Conservation (phyloP, 2,113 vertebrate genomes). For the Sminthopsis crassicaudata region DNA sequence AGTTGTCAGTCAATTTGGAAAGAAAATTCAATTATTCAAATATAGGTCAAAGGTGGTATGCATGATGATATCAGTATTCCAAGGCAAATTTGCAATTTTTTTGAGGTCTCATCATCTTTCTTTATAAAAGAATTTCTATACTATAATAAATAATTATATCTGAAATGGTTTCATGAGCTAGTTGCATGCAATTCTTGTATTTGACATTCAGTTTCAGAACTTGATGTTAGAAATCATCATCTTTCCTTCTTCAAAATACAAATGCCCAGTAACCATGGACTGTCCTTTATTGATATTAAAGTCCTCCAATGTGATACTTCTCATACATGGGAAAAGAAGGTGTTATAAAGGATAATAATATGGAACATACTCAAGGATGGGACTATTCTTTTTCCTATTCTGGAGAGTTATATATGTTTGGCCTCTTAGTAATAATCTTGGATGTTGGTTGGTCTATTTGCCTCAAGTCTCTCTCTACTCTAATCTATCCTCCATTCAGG, state of each 20-base stretch:
- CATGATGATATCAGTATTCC: neutral
- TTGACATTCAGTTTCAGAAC: too few relatives aligned
- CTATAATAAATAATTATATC: too few relatives aligned
- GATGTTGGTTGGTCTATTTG: neutral
- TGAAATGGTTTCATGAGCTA: too few relatives aligned
- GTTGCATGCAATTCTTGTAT: too few relatives aligned
- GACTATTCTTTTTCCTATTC: neutral
- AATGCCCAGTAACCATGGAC: neutral
- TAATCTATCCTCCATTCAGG: too few relatives aligned
- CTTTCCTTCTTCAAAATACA: neutral
- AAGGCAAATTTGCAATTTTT: neutral
- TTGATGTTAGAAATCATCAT: too few relatives aligned
- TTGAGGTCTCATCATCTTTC: neutral
- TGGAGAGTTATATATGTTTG: neutral
- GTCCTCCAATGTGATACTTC: neutral
- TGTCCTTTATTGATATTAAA: neutral
- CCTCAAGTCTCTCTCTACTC: too few relatives aligned
- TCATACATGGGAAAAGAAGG: neutral
- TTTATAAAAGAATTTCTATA: too few relatives aligned
- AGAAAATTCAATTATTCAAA: neutral
- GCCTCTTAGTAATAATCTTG: neutral
- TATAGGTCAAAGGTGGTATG: neutral
- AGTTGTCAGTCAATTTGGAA: neutral
- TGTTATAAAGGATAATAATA: neutral
- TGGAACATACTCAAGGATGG: neutral